Base-by-base conservation (phyloP, 1,140 invertebrate genomes). In the Geopemphigus sp. region DNA sequence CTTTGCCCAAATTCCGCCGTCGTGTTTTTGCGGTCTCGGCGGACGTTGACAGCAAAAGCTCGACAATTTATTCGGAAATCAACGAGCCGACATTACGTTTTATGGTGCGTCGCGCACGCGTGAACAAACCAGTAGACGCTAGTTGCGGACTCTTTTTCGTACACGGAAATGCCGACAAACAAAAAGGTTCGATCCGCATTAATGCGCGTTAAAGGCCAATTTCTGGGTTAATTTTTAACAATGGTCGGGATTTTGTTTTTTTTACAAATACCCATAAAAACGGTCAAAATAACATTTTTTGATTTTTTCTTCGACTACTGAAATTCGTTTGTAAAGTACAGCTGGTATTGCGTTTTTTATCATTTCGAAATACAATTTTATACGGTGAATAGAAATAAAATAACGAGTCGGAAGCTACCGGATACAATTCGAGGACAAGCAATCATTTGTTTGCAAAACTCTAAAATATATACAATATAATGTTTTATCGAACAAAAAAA, bases 201-300 rank as follows among this genome's bases (percentile, higher is more conserved):
- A 3, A 8, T 39, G 32, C 32, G 22, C 22, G 45, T 15, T 50
- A 50, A 72, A 54, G 53, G 50, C 12, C 53, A 56, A 32, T 73
- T 73, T 73, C 32, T 73, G 70, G 70, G 70, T 72, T 70, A 53
- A 72, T 26, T 53, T 45, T 50, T 45, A 45, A 50, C 45, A 70
- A 70, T 26, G 24, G 22, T n/a, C 11, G 5, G 5, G 14, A 6
- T 8, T 39, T 6, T 45, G 1, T 39, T 66, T 70, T 72, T 70
- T 29, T 29, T 72, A 53, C 4, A 22, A 29, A 17, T 12, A 19
- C 53, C 53, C 11, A 73, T 73, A 57, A 73, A 73, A 73, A 56
- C 56, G n/a, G 70, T 73, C 70, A 57, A 73, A 73, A 73, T 73
- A 57, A 17, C 19, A 73, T 57, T 32, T 66, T 63, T 66, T 45